These are phyloP conservation scores for Chondrilla cf. caribensis DNA, from an alignment of 37 sponge, comb jelly and placozoan species.

Conservation along the genomic window DNA sequence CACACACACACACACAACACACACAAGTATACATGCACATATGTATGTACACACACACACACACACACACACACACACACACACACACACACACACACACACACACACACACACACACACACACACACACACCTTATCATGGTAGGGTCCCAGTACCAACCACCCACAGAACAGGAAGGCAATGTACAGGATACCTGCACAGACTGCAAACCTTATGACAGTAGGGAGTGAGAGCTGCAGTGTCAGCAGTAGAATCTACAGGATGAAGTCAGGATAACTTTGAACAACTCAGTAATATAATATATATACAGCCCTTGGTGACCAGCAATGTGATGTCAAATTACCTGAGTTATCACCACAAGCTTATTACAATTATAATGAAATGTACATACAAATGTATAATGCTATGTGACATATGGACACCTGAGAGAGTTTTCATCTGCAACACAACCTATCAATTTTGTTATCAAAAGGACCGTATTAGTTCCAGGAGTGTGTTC, in stretches of 20 bases:
- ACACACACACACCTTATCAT: constrained; percentile 69
- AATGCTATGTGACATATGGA: too few relatives aligned
- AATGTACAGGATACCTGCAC: constrained; percentile 82
- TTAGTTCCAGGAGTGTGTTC: too few relatives aligned
- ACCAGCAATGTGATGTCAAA: too few relatives aligned
- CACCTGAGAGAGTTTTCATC: too few relatives aligned
- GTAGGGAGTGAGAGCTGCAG: constrained; percentile 53
- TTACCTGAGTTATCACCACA: too few relatives aligned
- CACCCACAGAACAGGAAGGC: constrained; percentile 86
- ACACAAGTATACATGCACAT: background rate
- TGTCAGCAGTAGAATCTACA: constrained; percentile 45
- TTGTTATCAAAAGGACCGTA: constrained; percentile 53
- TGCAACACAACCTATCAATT: too few relatives aligned
- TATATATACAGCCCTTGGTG: too few relatives aligned
- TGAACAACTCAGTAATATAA: too few relatives aligned
- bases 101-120: constrained; percentile 7
- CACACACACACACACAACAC: too few relatives aligned
- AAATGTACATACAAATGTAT: too few relatives aligned
- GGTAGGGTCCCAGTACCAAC: constrained; percentile 90
- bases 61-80: constrained; percentile 19
- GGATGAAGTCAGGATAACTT: too few relatives aligned
- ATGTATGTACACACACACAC: constrained; percentile 21
- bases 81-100: background rate
- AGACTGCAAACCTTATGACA: constrained; percentile 83
- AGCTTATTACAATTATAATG: too few relatives aligned